A percentile compares a stretch with the other conserved stretches of the same genome.
Conservation (phyloP, 2,113 vertebrate species). For the Triplophysa dalaica region DNA sequence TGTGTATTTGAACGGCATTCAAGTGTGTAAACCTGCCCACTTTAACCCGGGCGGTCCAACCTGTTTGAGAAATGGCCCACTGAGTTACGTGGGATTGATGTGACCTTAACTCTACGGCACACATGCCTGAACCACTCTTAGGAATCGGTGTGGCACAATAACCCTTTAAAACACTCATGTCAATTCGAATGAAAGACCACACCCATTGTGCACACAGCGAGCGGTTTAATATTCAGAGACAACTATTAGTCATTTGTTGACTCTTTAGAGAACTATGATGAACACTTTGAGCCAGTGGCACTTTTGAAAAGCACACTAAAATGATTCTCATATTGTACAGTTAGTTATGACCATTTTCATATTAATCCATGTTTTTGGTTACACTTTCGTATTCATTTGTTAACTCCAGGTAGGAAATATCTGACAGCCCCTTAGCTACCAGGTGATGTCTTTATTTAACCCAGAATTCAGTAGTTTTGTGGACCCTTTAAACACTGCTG, state of each 20-base stretch:
- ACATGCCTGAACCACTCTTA: neutral
- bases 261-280: no score
- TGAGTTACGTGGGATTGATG: conserved; percentile 16
- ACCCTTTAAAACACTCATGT: conserved; percentile 4
- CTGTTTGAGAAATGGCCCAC: conserved; percentile 17
- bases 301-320: no score
- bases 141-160: conserved; percentile 4
- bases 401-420: conserved; percentile 47
- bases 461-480: conserved; percentile 64
- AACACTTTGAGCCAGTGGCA: no score
- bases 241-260: no score
- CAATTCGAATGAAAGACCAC: conserved; percentile 14
- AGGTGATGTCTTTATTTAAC: conserved; percentile 67
- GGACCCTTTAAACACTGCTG: conserved; percentile 52
- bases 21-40: conserved; percentile 18
- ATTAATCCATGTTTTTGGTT: neutral
- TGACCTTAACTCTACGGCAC: conserved; percentile 8
- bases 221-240: neutral
- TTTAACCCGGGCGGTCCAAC: neutral
- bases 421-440: conserved; percentile 47
- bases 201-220: neutral
- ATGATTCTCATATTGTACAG: no score
- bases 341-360: neutral
- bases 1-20: conserved; percentile 38
- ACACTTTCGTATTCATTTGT: conserved; percentile 16